Conservation (phyloP, 2,888 invertebrate genomes). For the Drosophila subquinaria region DNA sequence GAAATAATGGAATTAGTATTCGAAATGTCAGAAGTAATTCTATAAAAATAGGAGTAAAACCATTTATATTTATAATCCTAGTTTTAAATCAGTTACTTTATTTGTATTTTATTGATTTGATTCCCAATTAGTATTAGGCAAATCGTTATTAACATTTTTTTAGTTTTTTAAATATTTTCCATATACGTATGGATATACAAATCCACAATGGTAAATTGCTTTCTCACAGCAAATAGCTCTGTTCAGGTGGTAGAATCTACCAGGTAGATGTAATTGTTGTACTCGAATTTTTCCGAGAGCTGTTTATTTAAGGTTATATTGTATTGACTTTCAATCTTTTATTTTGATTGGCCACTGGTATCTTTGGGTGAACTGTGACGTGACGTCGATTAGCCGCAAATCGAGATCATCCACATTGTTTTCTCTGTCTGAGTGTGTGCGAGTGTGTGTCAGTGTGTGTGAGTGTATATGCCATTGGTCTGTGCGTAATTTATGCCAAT, state of each 20-base stretch:
- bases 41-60: no score
- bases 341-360: conserved; percentile 50
- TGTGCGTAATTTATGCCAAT: conserved; percentile 78
- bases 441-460: conserved; percentile 18
- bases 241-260: background rate
- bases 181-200: no score
- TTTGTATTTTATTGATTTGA: no score
- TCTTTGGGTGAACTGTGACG: conserved; percentile 53
- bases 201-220: background rate
- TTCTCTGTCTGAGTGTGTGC: conserved; percentile 16
- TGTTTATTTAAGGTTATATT: conserved; percentile 15
- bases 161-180: background rate
- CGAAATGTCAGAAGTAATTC: no score
- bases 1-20: no score
- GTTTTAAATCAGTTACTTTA: no score
- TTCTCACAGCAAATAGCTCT: background rate
- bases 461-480: conserved; percentile 52
- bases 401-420: conserved; percentile 46
- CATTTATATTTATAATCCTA: no score
- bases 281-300: background rate
- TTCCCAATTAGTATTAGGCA: no score
- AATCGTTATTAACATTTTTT: background rate
- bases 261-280: background rate
- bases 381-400: conserved; percentile 71
- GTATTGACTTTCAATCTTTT: conserved; percentile 48